Conservation (phyloP, 2,888 invertebrate genomes). For the Drosophila diplacantha region DNA sequence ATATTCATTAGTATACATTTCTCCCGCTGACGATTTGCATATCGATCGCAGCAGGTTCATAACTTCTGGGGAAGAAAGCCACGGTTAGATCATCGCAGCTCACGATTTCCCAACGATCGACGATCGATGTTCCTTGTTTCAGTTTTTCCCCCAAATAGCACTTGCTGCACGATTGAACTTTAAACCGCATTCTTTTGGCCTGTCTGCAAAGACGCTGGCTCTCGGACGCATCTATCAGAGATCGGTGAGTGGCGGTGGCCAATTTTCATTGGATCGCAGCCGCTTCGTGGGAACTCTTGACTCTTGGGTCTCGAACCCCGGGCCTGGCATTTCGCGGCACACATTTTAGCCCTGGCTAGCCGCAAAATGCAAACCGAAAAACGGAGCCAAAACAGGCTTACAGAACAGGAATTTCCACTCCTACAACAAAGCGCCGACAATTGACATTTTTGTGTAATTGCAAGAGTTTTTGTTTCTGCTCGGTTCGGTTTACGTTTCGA, state of each 20-base stretch:
- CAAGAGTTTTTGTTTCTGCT: slow-evolving; percentile 25
- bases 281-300: slow-evolving; percentile 62
- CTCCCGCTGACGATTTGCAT: slow-evolving; percentile 58
- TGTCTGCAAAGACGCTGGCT: slow-evolving; percentile 23
- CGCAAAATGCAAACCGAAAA: slow-evolving; percentile 16
- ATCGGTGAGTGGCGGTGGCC: slow-evolving; percentile 53
- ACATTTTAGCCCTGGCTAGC: slow-evolving; percentile 55
- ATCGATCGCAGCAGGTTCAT: slow-evolving; percentile 47
- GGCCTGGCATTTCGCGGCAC: slow-evolving; percentile 50
- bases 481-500: not conserved
- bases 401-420: slow-evolving; percentile 77
- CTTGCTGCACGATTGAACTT: slow-evolving; percentile 71
- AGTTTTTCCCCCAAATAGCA: slow-evolving; percentile 43
- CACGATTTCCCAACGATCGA: slow-evolving; percentile 24
- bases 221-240: slow-evolving; percentile 55
- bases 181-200: slow-evolving; percentile 65
- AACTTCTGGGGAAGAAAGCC: slow-evolving; percentile 42
- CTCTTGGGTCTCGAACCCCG: slow-evolving; percentile 39
- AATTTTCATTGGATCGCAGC: slow-evolving; percentile 48
- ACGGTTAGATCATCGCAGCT: slow-evolving; percentile 25
- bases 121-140: slow-evolving; percentile 20
- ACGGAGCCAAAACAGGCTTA: slow-evolving; percentile 57
- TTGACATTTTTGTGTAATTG: slow-evolving; percentile 51
- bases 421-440: slow-evolving; percentile 63
- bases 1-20: slow-evolving; percentile 62